A percentile compares a stretch with the other conserved stretches of the same genome.
Conservation (phyloP, 1,140 invertebrate genomes). For the Triops cancriformis region DNA sequence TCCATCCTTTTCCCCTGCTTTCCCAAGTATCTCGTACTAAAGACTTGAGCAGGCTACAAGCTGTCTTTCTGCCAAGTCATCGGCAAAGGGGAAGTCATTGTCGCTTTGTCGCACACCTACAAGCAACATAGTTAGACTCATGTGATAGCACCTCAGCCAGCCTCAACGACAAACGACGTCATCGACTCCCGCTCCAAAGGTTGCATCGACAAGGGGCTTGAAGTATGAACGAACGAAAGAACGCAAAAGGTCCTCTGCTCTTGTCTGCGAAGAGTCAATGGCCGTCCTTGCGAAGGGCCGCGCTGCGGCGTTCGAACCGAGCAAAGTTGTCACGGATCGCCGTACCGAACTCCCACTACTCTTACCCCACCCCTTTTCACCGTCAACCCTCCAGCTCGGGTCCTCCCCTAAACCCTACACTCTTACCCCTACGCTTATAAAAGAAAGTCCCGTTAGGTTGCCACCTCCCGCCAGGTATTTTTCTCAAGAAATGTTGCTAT, state of each 20-base stretch:
- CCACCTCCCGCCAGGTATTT: slow-evolving; percentile 8
- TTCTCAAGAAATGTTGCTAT: neutral
- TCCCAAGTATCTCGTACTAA: neutral
- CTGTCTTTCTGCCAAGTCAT: neutral
- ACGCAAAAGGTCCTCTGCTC: neutral
- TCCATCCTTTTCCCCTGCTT: neutral
- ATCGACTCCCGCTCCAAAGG: neutral
- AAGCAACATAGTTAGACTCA: neutral
- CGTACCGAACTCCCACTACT: neutral
- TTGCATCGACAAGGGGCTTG: neutral
- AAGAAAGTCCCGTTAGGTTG: slow-evolving; percentile 8
- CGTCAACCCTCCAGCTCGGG: no score
- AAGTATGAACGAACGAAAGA: slow-evolving; percentile 3
- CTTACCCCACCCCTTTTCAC: neutral
- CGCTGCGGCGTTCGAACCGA: neutral
- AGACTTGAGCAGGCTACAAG: neutral
- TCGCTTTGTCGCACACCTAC: neutral
- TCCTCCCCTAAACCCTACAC: neutral
- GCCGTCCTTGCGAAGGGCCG: neutral
- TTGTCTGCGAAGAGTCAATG: neutral
- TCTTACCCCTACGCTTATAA: neutral
- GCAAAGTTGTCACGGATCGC: neutral
- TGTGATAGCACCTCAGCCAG: neutral
- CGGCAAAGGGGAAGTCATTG: neutral
- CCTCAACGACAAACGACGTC: neutral